phyloP scores from a whole-genome alignment of 2,113 vertebrate genomes.

The Brienomyrus longianalis region DNA sequence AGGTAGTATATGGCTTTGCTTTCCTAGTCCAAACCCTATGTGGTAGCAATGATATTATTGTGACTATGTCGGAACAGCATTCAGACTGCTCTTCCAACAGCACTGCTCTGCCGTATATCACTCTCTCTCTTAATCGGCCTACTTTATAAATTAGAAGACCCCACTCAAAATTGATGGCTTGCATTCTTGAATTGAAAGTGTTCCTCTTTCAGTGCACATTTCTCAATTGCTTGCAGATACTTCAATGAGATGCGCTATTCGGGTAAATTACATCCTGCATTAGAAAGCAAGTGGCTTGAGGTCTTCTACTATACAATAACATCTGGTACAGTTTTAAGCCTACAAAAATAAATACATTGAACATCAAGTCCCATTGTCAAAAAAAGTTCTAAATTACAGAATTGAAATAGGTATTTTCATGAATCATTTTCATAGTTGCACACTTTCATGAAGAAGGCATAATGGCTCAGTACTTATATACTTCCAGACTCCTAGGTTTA shows the following conservation, averaged over 20 bases:
- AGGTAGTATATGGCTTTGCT: background rate
- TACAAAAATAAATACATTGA: background rate
- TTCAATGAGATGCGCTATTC: background rate
- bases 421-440: background rate
- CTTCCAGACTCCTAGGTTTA: background rate
- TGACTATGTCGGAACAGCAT: background rate
- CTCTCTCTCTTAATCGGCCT: background rate
- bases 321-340: background rate
- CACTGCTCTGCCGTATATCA: background rate
- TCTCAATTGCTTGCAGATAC: background rate
- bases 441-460: background rate
- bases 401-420: background rate
- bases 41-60: background rate
- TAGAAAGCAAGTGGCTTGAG: background rate
- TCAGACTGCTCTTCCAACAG: background rate
- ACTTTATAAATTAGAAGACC: background rate
- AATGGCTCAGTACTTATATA: background rate
- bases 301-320: background rate
- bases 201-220: background rate
- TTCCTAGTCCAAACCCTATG: background rate
- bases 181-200: background rate
- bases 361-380: background rate
- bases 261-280: background rate
- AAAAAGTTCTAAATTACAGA: background rate
- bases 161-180: background rate